Base-by-base conservation (phyloP, 2,888 invertebrate species). In the Heliconius charithonia region DNA sequence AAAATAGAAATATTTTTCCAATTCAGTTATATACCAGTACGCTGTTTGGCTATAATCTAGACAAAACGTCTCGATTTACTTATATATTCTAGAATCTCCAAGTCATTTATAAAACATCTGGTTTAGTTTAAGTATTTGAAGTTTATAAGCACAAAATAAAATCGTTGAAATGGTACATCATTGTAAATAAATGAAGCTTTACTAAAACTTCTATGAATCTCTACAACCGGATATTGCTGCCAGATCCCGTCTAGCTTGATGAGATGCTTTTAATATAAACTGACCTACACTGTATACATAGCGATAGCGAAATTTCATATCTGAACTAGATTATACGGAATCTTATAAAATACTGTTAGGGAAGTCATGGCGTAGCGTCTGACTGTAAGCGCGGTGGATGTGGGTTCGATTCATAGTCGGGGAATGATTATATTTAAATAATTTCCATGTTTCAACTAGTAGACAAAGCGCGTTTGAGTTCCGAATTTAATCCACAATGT, bases 191-290 rank as follows among this genome's bases (percentile, higher is more conserved):
- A 59, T 32, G 59, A 59, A 37, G 13, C 3, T 69, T 37, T 37
- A 59, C 32, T 37, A 22, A 32, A 72, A 59, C 29, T n/a, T 29
- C 25, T 37, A 59, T 16, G 32, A 72, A 37, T 37, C n/a, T 72
- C 25, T 59, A 72, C 6, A 45, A 41, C 71, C 80, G 80, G 78
- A 78, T 80, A 80, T 80, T 80, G 62, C 80, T 67, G 75, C 72
- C 78, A 66, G 65, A 65, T 56, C 65, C 27, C 32, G 56, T 63
- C 62, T 32, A 16, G 19, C 71, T 41, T 72, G 59, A 72, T 16
- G 59, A 72, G 59, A 72, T 56, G 71, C 56, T 16, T 56, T 37
- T 37, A 32, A 37, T 72, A 59, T 37, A 37, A 72, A 7, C n/a
- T 37, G 41, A 69, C 63, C 37, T 69, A 41, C 37, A 72, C 59